A percentile compares a stretch with the other conserved stretches of the same genome.
Evolutionary conservation across 2,888 invertebrate species (phyloP).

Genomic region (Amphipyra berbera): DNA sequence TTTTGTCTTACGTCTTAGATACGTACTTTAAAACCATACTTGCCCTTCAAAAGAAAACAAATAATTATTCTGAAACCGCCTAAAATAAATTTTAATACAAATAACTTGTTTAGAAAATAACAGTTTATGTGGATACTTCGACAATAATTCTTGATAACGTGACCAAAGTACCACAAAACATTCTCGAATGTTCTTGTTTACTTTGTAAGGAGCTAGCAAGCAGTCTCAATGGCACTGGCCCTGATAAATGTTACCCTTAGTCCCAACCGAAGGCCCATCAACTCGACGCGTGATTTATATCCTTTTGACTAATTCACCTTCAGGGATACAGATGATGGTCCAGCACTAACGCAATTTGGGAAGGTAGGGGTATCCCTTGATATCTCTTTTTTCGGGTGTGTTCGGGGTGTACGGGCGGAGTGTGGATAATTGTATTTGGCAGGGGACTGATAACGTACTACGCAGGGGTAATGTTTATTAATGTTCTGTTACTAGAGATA

Average conservation of each 20-base stretch:
- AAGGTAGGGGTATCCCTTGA: neutral
- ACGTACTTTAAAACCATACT: too few species aligned
- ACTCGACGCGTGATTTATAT: conserved; percentile 42
- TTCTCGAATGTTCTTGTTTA: conserved; percentile 12
- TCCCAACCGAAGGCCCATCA: conserved; percentile 28
- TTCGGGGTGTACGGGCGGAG: neutral
- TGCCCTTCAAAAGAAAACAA: too few species aligned
- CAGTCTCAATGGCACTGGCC: neutral
- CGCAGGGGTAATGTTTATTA: conserved; percentile 30
- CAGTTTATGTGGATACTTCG: neutral
- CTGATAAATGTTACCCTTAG: conserved; percentile 36
- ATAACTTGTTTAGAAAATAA: neutral
- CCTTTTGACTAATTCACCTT: conserved; percentile 34
- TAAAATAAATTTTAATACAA: neutral
- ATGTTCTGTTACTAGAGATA: neutral
- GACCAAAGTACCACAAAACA: conserved; percentile 2
- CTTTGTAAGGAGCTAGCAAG: neutral
- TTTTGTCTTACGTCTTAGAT: too few species aligned
- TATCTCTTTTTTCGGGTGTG: conserved; percentile 1
- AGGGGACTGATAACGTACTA: conserved; percentile 21
- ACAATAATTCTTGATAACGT: neutral
- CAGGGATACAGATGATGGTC: conserved; percentile 25
- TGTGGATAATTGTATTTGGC: conserved; percentile 32
- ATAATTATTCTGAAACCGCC: neutral
- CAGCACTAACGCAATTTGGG: conserved; percentile 22